These are phyloP conservation scores for Synanthedon andrenaeformis DNA, from an alignment of 2,888 invertebrate species.

Conservation along the genomic window DNA sequence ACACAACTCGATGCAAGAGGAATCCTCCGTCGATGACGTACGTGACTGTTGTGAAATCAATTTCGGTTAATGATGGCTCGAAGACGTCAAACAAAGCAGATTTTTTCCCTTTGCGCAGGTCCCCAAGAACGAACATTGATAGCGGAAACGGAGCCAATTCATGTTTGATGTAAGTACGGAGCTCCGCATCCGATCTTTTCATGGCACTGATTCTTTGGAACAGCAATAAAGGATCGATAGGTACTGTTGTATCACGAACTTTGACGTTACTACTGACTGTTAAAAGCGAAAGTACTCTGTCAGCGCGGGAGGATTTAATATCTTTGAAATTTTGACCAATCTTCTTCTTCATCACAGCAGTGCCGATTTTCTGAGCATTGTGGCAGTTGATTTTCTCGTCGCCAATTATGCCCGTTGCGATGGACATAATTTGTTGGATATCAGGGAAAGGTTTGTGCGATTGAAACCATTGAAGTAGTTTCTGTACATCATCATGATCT, in stretches of 20 bases:
- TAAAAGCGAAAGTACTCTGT: slow-evolving; percentile 1
- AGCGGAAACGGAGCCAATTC: slow-evolving; percentile 4
- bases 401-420: not conserved
- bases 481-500: not conserved
- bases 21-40: slow-evolving; percentile 19
- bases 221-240: slow-evolving; percentile 1
- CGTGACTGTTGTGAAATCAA: slow-evolving; percentile 9
- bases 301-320: not conserved
- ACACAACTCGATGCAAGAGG: slow-evolving; percentile 15
- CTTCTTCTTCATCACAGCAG: not conserved
- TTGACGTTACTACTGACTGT: slow-evolving; percentile 1
- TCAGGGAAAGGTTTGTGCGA: not conserved
- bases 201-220: not conserved
- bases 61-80: slow-evolving; percentile 10
- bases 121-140: slow-evolving; percentile 13
- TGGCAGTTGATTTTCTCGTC: not conserved
- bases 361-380: not conserved
- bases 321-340: not conserved
- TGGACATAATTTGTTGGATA: not conserved
- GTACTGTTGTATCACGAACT: not conserved
- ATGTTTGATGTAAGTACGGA: not conserved
- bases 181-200: not conserved
- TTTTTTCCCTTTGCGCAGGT: slow-evolving; percentile 16
- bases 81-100: slow-evolving; percentile 17
- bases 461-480: not conserved